A percentile compares a stretch with the other conserved stretches of the same genome.
Conservation (phyloP, 2,888 invertebrate genomes). For the Leptinotarsa rubiginosa region DNA sequence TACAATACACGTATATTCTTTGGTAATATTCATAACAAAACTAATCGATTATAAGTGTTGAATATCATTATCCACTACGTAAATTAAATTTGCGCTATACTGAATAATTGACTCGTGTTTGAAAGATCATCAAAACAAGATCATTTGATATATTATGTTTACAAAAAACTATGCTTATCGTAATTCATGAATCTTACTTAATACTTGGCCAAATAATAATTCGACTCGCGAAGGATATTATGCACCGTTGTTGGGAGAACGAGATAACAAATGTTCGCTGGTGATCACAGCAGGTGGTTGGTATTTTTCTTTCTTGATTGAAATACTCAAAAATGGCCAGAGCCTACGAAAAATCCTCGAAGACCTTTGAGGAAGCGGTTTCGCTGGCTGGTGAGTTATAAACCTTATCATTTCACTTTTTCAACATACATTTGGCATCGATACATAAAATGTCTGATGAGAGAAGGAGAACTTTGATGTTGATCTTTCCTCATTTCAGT, state of each 20-base stretch:
- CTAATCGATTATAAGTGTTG: background rate
- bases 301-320: background rate
- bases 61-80: background rate
- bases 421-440: background rate
- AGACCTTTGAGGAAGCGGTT: constrained; percentile 57
- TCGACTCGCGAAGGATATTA: background rate
- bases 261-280: constrained; percentile 3
- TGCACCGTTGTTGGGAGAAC: background rate
- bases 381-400: constrained; percentile 51
- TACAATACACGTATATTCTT: background rate
- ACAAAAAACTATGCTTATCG: background rate
- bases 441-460: background rate
- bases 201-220: constrained; percentile 5
- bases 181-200: constrained; percentile 1
- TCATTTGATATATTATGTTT: background rate
- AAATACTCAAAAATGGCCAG: constrained; percentile 24
- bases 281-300: constrained; percentile 6
- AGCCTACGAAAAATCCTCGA: constrained; percentile 35
- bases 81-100: background rate
- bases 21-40: background rate
- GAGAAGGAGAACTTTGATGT: no score
- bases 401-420: background rate
- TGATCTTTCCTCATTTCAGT: no score
- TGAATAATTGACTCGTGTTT: background rate
- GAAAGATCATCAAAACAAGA: constrained; percentile 1